Conservation (phyloP, 1,140 invertebrate genomes). For the Aporrectodea caliginosa region DNA sequence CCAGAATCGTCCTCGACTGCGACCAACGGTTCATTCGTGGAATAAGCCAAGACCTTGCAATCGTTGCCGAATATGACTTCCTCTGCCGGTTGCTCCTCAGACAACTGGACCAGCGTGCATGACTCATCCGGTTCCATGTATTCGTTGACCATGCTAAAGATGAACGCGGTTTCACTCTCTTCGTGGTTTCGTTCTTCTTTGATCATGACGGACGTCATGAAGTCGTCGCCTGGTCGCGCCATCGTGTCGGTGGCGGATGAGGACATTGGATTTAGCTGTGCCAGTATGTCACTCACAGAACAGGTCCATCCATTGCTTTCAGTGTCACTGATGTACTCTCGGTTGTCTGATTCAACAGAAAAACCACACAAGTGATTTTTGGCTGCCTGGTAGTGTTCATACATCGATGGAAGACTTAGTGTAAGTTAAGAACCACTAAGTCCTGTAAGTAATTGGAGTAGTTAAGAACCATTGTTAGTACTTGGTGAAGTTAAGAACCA, state of each 20-base stretch:
- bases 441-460: neutral
- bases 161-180: neutral
- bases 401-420: no score
- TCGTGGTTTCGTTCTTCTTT: neutral
- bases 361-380: neutral
- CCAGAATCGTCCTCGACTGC: no score
- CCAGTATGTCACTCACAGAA: neutral
- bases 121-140: neutral
- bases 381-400: no score
- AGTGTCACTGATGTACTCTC: neutral
- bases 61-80: neutral
- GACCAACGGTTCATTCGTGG: neutral
- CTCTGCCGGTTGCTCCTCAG: neutral
- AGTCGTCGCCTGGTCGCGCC: neutral
- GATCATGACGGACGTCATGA: neutral
- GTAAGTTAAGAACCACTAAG: no score
- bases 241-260: neutral
- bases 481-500: neutral
- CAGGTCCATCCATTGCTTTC: neutral
- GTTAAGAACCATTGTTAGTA: neutral
- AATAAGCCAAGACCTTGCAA: neutral
- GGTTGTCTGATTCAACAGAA: neutral
- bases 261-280: neutral
- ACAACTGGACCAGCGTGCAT: neutral
- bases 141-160: neutral